A percentile compares a stretch with the other conserved stretches of the same genome.
Conservation (phyloP, 1,140 invertebrate species). For the Zaprionus capensis region DNA sequence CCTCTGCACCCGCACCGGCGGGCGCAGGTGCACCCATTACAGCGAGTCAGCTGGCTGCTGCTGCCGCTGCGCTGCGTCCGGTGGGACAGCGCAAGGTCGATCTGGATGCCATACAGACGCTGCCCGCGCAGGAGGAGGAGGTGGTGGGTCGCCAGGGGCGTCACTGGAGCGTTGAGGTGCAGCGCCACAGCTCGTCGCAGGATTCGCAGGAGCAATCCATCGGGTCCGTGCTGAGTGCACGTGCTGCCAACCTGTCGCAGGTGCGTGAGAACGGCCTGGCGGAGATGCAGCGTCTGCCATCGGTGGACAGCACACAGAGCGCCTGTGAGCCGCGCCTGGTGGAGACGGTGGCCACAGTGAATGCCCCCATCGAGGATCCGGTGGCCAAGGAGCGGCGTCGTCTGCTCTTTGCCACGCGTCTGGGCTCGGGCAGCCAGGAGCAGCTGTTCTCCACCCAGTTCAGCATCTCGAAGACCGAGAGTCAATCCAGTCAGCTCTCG, state of each 20-base stretch:
- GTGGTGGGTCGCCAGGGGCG: not conserved
- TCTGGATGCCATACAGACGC: slow-evolving; percentile 77
- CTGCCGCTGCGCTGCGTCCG: slow-evolving; percentile 64
- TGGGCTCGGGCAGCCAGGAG: slow-evolving; percentile 84
- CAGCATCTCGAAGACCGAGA: slow-evolving; percentile 85
- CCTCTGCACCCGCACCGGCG: slow-evolving; percentile 2
- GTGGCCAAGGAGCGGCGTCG: slow-evolving; percentile 79
- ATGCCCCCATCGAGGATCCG: slow-evolving; percentile 53
- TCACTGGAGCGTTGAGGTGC: slow-evolving; percentile 75
- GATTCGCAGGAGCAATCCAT: slow-evolving; percentile 70
- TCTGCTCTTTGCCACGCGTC: slow-evolving; percentile 84
- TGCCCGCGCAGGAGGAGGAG: slow-evolving; percentile 69
- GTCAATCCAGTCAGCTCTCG: slow-evolving; percentile 84
- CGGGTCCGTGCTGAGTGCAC: slow-evolving; percentile 47
- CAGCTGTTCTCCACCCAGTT: slow-evolving; percentile 85
- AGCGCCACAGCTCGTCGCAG: slow-evolving; percentile 59
- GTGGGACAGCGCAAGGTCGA: slow-evolving; percentile 62
- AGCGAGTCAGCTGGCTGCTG: slow-evolving; percentile 63
- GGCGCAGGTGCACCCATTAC: slow-evolving; percentile 56
- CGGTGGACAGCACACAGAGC: slow-evolving; percentile 73
- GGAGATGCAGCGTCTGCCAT: slow-evolving; percentile 65
- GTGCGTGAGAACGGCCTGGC: slow-evolving; percentile 44
- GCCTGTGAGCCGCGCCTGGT: slow-evolving; percentile 66
- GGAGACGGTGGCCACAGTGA: slow-evolving; percentile 71
- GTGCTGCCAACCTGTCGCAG: slow-evolving; percentile 64